Conservation (phyloP, 2,113 vertebrate species). For the Mormyrus lacerda region DNA sequence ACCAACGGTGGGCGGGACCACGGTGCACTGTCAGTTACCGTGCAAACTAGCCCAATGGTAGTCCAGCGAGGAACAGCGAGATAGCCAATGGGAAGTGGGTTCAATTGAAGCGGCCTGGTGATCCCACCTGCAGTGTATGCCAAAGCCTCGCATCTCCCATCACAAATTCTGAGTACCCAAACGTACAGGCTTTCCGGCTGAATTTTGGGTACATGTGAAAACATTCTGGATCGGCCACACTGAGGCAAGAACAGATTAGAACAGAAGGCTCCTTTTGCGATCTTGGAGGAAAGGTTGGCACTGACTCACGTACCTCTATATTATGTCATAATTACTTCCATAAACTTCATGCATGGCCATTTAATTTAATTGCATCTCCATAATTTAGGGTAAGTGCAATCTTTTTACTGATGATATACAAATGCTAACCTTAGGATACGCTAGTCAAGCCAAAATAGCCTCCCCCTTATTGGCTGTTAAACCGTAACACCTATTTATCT, state of each 20-base stretch:
- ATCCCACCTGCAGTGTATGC: background rate
- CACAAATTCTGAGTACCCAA: background rate
- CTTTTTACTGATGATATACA: background rate
- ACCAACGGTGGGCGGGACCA: background rate
- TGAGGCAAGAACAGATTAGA: background rate
- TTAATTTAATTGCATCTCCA: background rate
- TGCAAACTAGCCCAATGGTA: background rate
- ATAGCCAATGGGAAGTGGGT: background rate
- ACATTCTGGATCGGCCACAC: background rate
- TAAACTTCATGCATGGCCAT: background rate
- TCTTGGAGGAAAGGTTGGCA: background rate
- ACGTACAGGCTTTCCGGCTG: background rate
- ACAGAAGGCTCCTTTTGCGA: background rate
- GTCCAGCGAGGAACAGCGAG: background rate
- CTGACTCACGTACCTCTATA: background rate
- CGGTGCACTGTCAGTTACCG: background rate
- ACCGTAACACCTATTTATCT: background rate
- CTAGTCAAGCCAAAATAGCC: background rate
- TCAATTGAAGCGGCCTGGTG: background rate
- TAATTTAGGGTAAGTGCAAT: background rate
- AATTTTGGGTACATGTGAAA: background rate
- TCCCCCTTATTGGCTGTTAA: background rate
- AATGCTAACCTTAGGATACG: background rate
- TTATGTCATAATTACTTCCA: background rate
- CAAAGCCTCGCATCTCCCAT: background rate